These are phyloP conservation scores for Oscheius myriophilus DNA, from an alignment of 2,888 invertebrate species.

Conservation along the genomic window DNA sequence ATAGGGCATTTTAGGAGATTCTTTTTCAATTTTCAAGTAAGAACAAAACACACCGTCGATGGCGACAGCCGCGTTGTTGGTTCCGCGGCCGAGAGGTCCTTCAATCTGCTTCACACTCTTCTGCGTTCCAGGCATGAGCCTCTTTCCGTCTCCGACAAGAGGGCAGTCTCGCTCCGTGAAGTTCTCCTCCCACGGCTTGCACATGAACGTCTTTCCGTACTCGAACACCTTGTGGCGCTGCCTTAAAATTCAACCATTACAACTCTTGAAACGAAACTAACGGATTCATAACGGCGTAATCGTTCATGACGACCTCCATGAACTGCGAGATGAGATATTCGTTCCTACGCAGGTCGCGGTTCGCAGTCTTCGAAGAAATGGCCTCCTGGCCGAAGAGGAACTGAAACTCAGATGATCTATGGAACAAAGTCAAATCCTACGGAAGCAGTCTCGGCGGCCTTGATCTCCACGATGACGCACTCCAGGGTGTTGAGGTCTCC, in stretches of 20 bases:
- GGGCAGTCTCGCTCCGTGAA: conserved; percentile 29
- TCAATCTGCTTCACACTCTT: conserved; percentile 44
- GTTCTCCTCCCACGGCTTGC: conserved; percentile 28
- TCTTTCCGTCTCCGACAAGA: conserved; percentile 46
- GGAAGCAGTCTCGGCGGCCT: background rate
- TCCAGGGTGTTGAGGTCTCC: too few relatives aligned
- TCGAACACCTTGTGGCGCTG: conserved; percentile 37
- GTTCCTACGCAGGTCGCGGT: conserved; percentile 5
- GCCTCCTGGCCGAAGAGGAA: background rate
- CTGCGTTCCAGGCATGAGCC: conserved; percentile 37
- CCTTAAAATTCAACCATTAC: conserved; percentile 16
- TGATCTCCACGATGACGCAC: background rate
- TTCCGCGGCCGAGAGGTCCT: conserved; percentile 39
- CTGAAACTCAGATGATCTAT: background rate
- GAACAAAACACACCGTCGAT: conserved; percentile 35
- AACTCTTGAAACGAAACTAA: background rate
- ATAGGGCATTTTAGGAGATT: too few relatives aligned
- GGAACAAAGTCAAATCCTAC: too few relatives aligned
- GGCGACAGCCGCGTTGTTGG: conserved; percentile 37
- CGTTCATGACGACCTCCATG: conserved; percentile 31
- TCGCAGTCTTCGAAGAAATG: conserved; percentile 3
- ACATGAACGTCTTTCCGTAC: conserved; percentile 42
- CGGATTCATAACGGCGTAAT: conserved; percentile 30
- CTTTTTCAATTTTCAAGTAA: background rate
- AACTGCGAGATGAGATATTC: conserved; percentile 7